phyloP scores from a whole-genome alignment of 1,140 invertebrate genomes.

The Eulimnadia texana region DNA sequence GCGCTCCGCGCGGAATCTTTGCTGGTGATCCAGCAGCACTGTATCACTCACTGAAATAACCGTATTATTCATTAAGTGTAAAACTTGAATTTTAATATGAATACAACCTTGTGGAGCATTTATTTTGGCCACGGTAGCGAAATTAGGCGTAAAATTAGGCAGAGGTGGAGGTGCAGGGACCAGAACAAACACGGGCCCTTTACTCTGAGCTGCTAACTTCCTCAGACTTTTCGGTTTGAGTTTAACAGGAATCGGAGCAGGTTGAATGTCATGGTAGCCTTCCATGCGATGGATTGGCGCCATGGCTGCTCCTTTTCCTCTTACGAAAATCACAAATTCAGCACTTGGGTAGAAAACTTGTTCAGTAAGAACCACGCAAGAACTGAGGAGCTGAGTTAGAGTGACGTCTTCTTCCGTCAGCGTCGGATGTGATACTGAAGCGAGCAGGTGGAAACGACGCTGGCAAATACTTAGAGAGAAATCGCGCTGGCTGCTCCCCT shows the following conservation, averaged over 20 bases:
- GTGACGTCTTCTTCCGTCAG: too few species aligned
- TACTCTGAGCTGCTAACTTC: constrained; percentile 12
- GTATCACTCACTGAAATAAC: background rate
- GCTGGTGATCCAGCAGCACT: background rate
- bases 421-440: too few species aligned
- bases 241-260: constrained; percentile 9
- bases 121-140: background rate
- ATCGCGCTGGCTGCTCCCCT: background rate
- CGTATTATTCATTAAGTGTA: background rate
- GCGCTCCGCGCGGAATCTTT: background rate
- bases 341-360: background rate
- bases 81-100: background rate
- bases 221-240: constrained; percentile 11
- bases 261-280: constrained; percentile 10
- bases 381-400: too few species aligned
- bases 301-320: constrained; percentile 5
- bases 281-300: constrained; percentile 15
- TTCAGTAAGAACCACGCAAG: background rate
- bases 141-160: background rate
- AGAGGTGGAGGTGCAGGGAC: background rate
- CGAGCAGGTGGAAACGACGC: too few species aligned
- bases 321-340: background rate
- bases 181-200: constrained; percentile 3
- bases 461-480: background rate
- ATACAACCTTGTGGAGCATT: background rate